Conservation (phyloP, 2,888 invertebrate genomes). For the Chironomus riparius region DNA sequence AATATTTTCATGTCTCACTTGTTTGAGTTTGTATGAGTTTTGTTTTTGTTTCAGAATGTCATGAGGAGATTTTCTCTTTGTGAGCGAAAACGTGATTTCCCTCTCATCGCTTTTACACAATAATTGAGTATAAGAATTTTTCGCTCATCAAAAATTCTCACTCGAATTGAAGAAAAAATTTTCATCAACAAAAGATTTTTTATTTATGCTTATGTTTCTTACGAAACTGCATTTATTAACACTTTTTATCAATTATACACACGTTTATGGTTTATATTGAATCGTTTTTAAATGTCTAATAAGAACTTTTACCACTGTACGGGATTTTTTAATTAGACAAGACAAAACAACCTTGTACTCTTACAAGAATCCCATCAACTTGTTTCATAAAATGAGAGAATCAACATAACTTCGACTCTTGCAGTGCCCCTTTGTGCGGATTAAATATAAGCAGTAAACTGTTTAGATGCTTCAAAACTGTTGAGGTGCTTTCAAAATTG, state of each 20-base stretch:
- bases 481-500: not conserved
- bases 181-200: constrained; percentile 21
- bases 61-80: constrained; percentile 5
- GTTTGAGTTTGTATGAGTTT: constrained; percentile 20
- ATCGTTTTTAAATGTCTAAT: not conserved
- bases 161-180: constrained; percentile 9
- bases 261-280: not conserved
- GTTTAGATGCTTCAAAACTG: not conserved
- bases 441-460: not conserved
- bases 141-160: not conserved
- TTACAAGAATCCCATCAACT: constrained; percentile 19
- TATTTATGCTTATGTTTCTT: constrained; percentile 5
- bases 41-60: constrained; percentile 12
- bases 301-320: constrained; percentile 1
- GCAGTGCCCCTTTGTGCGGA: not conserved
- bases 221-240: not conserved
- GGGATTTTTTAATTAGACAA: constrained; percentile 1
- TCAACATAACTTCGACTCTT: not conserved
- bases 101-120: not conserved
- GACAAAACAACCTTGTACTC: constrained; percentile 1
- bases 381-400: constrained; percentile 20
- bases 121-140: constrained; percentile 2
- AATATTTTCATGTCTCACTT: constrained; percentile 19
- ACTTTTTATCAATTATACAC: not conserved
- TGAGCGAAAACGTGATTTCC: not conserved